phyloP scores from a whole-genome alignment of 2,888 invertebrate species.

The Drosophila subquinaria region DNA sequence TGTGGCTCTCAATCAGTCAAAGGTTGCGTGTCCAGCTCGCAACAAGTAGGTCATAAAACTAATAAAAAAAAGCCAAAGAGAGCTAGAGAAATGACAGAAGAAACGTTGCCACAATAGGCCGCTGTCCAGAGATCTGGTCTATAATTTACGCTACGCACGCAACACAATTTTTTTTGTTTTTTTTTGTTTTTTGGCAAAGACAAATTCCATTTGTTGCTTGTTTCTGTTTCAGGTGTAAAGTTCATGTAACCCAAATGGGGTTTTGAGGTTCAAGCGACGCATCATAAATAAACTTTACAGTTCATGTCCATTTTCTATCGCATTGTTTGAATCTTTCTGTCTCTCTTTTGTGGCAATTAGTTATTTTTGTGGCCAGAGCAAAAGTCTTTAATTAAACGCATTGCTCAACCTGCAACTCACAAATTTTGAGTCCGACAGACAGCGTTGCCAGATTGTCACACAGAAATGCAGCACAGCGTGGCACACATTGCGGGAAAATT shows the following conservation, averaged over 20 bases:
- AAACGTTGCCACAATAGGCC: constrained; percentile 19
- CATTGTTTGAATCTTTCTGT: constrained; percentile 1
- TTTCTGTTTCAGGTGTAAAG: constrained; percentile 42
- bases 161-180: constrained; percentile 29
- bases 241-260: constrained; percentile 23
- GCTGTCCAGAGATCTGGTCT: constrained; percentile 44
- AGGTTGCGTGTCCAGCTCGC: constrained; percentile 56
- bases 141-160: constrained; percentile 71
- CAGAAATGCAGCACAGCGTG: constrained; percentile 45
- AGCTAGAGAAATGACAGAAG: neutral
- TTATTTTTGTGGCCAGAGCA: constrained; percentile 13
- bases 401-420: constrained; percentile 4
- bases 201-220: constrained; percentile 60
- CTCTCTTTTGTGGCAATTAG: constrained; percentile 10
- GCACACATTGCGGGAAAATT: constrained; percentile 54
- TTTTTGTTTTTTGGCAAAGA: constrained; percentile 33
- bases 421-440: neutral
- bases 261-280: constrained; percentile 12
- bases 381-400: constrained; percentile 16
- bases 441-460: constrained; percentile 18
- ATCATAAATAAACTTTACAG: constrained; percentile 62
- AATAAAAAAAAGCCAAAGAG: constrained; percentile 10
- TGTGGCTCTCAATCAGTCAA: constrained; percentile 65
- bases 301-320: constrained; percentile 18
- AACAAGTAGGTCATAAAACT: constrained; percentile 63